A percentile compares a stretch with the other conserved stretches of the same genome.
These are phyloP conservation scores for Poecilia velifera DNA, from an alignment of 2,797 vertebrate genomes.

Conservation along the genomic window DNA sequence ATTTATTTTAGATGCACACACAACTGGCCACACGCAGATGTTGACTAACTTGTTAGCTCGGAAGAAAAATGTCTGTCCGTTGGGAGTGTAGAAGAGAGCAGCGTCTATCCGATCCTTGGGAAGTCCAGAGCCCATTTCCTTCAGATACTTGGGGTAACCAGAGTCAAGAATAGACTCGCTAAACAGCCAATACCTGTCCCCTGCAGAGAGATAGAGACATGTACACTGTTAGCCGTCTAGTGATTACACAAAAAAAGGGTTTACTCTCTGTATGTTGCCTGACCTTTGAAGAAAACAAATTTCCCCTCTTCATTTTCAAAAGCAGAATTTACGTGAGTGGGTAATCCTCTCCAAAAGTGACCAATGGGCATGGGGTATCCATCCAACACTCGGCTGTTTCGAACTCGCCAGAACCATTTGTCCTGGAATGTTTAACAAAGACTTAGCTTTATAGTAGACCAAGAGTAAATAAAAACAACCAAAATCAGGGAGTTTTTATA, in stretches of 20 bases:
- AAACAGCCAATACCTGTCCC: slow-evolving; percentile 91
- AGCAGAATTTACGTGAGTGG: slow-evolving; percentile 84
- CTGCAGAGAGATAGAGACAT: slow-evolving; percentile 61
- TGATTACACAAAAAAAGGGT: neutral
- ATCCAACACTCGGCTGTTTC: slow-evolving; percentile 87
- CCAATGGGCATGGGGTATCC: slow-evolving; percentile 93
- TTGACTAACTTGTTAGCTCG: slow-evolving; percentile 87
- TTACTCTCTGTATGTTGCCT: neutral
- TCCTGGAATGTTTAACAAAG: slow-evolving; percentile 74
- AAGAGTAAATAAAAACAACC: neutral
- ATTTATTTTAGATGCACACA: slow-evolving; percentile 3
- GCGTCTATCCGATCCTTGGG: slow-evolving; percentile 89
- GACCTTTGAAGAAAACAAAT: slow-evolving; percentile 94
- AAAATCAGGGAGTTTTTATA: neutral
- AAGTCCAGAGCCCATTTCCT: slow-evolving; percentile 87
- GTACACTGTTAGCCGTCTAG: neutral
- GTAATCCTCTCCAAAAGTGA: slow-evolving; percentile 91
- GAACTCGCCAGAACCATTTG: slow-evolving; percentile 93
- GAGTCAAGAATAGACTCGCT: slow-evolving; percentile 84
- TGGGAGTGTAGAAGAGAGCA: slow-evolving; percentile 89
- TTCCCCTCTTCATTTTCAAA: slow-evolving; percentile 92
- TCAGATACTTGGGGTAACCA: slow-evolving; percentile 86
- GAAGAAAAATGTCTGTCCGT: slow-evolving; percentile 91
- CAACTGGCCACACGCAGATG: slow-evolving; percentile 4
- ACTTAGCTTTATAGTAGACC: neutral